These are phyloP conservation scores for Xanthostigma xanthostigma DNA, from an alignment of 2,888 invertebrate species.

Conservation along the genomic window DNA sequence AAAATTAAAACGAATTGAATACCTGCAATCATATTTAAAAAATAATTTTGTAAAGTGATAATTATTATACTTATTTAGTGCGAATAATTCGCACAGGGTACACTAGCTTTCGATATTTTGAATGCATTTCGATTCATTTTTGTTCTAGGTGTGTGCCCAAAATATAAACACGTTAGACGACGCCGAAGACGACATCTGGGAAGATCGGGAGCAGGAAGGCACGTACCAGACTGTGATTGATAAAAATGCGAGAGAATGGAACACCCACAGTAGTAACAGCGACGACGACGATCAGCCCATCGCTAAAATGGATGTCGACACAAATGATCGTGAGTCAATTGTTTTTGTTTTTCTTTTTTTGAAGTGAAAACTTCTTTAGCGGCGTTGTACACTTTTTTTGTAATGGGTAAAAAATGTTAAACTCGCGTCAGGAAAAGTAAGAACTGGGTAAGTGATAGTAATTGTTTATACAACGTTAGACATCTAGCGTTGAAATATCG, in stretches of 20 bases:
- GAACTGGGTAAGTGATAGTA: too few relatives aligned
- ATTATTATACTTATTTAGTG: too few relatives aligned
- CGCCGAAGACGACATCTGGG: slow-evolving; percentile 27
- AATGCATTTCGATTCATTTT: neutral
- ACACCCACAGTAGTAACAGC: slow-evolving; percentile 29
- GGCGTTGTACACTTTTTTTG: too few relatives aligned
- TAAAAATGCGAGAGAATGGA: slow-evolving; percentile 23
- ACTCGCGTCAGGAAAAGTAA: too few relatives aligned
- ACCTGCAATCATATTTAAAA: too few relatives aligned
- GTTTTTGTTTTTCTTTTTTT: slow-evolving; percentile 2
- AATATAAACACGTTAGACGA: slow-evolving; percentile 26
- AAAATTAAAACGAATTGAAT: too few relatives aligned
- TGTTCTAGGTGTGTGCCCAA: slow-evolving; percentile 19
- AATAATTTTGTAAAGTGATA: too few relatives aligned
- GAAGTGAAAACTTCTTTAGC: too few relatives aligned
- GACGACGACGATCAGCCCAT: slow-evolving; percentile 32
- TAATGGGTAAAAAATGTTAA: too few relatives aligned
- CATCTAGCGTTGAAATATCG: too few relatives aligned
- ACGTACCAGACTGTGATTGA: slow-evolving; percentile 34
- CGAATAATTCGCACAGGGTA: too few relatives aligned
- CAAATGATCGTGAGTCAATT: slow-evolving; percentile 29
- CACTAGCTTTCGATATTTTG: slow-evolving; percentile 20
- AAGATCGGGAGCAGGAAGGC: slow-evolving; percentile 26
- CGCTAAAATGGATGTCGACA: slow-evolving; percentile 27
- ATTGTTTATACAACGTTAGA: too few relatives aligned